Conservation (phyloP, 2,888 invertebrate genomes). For the Neoascia interrupta region DNA sequence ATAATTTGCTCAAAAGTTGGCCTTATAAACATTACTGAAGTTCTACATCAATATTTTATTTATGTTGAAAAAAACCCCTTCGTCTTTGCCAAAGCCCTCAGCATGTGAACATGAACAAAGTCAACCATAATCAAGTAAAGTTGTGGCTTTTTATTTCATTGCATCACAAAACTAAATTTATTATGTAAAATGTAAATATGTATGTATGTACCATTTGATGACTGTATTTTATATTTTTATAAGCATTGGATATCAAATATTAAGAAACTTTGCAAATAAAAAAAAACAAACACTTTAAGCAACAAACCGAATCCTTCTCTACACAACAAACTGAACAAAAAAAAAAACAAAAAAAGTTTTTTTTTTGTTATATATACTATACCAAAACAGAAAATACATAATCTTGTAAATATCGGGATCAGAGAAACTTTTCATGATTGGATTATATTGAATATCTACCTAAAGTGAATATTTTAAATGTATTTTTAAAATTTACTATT, state of each 20-base stretch:
- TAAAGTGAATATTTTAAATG: slow-evolving; percentile 32
- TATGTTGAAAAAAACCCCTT: not conserved
- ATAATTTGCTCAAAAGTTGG: too few relatives aligned
- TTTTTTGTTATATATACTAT: too few relatives aligned
- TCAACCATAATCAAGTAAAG: not conserved
- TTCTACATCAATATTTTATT: too few relatives aligned
- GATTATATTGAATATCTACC: slow-evolving; percentile 33
- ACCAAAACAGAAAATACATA: slow-evolving; percentile 56
- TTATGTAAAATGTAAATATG: slow-evolving; percentile 47
- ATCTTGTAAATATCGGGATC: slow-evolving; percentile 65
- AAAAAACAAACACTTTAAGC: slow-evolving; percentile 24
- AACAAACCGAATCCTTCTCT: slow-evolving; percentile 32
- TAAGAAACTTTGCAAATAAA: slow-evolving; percentile 29
- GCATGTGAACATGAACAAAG: too few relatives aligned
- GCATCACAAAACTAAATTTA: slow-evolving; percentile 13
- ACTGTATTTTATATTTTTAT: slow-evolving; percentile 66
- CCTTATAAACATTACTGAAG: too few relatives aligned
- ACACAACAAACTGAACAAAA: slow-evolving; percentile 12
- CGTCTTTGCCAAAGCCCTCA: not conserved
- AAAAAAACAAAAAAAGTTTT: slow-evolving; percentile 23
- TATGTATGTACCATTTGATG: too few relatives aligned
- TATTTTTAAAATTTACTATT: slow-evolving; percentile 52
- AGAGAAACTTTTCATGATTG: slow-evolving; percentile 47
- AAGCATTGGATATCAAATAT: slow-evolving; percentile 48
- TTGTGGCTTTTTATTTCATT: not conserved